Conservation (phyloP, 2,113 vertebrate species). For the Crotalus helleri region DNA sequence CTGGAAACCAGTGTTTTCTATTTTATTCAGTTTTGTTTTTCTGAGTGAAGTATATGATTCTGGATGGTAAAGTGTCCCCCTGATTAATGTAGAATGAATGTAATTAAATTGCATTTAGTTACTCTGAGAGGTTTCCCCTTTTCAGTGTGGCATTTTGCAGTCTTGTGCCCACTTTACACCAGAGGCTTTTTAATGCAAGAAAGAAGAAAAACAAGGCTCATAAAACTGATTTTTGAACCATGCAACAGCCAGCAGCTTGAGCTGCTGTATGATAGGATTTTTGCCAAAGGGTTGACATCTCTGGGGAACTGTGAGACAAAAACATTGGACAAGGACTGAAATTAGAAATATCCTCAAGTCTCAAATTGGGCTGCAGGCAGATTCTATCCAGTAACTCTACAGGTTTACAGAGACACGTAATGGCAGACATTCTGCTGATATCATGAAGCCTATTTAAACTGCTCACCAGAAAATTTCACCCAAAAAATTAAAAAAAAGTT, state of each 20-base stretch:
- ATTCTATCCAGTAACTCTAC: not conserved
- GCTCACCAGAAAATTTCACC: not conserved
- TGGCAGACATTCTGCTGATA: not conserved
- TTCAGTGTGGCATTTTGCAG: not conserved
- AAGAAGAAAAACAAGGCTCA: slow-evolving; percentile 3
- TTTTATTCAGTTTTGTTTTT: not conserved
- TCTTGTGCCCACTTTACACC: not conserved
- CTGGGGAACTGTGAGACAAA: not conserved
- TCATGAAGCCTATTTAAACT: not conserved
- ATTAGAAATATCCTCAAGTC: not conserved
- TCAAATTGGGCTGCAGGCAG: not conserved
- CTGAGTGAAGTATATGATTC: slow-evolving; percentile 40
- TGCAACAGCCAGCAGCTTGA: not conserved
- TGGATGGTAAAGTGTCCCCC: slow-evolving; percentile 48
- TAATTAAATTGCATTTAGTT: slow-evolving; percentile 56
- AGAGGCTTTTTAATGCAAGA: slow-evolving; percentile 22
- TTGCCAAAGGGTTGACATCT: not conserved
- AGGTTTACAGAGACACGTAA: accelerated
- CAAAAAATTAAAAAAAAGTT: slow-evolving; percentile 6
- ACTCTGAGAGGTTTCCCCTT: slow-evolving; percentile 42
- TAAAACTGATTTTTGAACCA: slow-evolving; percentile 8
- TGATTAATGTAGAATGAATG: slow-evolving; percentile 36
- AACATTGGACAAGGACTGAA: not conserved
- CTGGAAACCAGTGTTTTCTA: not conserved
- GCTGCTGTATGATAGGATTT: not conserved